phyloP scores from a whole-genome alignment of 2,113 vertebrate species.

The Manacus vitellinus region DNA sequence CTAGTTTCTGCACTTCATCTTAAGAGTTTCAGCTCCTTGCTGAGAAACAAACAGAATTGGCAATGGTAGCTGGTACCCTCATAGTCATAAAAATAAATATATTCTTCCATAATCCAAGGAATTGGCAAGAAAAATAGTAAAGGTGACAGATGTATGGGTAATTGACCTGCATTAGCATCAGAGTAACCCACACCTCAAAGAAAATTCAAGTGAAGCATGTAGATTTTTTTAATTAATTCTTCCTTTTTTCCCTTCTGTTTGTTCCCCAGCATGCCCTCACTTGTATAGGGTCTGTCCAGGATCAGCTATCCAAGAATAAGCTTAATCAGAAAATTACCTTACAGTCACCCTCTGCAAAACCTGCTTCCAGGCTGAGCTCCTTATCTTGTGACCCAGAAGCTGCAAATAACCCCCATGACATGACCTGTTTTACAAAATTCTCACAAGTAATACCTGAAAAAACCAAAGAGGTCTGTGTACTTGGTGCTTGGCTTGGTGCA shows the following conservation, averaged over 20 bases:
- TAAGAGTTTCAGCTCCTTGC: background rate
- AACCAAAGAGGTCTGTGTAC: background rate
- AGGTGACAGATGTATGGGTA: fast-evolving
- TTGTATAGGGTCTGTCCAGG: background rate
- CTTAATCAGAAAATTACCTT: slow-evolving; percentile 37
- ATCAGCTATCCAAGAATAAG: slow-evolving; percentile 24
- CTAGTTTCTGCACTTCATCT: background rate
- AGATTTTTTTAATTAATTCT: background rate
- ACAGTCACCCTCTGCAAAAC: background rate
- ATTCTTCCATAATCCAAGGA: background rate
- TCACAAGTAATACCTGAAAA: background rate
- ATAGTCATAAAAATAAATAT: background rate
- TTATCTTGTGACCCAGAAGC: slow-evolving; percentile 26
- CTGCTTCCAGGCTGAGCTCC: slow-evolving; percentile 20
- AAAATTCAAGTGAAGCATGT: background rate
- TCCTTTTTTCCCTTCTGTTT: background rate
- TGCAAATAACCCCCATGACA: background rate
- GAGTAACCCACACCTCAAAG: background rate
- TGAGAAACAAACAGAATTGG: background rate
- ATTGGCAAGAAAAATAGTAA: background rate
- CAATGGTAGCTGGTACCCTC: background rate
- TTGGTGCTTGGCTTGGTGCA: background rate
- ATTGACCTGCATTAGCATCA: background rate
- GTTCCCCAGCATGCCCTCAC: background rate
- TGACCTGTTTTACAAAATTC: background rate